phyloP scores from a whole-genome alignment of 2,113 vertebrate genomes.

The Macrotus californicus region DNA sequence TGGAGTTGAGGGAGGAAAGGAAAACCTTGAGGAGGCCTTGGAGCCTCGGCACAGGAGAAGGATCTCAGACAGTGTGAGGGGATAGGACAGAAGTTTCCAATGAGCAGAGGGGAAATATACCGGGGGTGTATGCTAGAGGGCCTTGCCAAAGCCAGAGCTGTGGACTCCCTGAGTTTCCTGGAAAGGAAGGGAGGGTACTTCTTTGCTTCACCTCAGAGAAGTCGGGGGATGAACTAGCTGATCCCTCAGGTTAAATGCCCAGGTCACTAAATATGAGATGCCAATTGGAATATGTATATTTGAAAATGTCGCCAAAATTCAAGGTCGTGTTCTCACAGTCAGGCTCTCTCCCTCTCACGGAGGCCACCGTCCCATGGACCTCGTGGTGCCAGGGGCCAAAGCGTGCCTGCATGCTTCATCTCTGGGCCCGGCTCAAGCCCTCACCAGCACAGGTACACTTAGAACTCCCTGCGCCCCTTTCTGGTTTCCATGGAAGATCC shows the following conservation, averaged over 20 bases:
- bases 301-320: background rate
- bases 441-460: background rate
- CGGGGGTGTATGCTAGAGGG: rapidly evolving
- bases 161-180: background rate
- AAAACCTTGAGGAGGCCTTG: background rate
- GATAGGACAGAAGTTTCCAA: background rate
- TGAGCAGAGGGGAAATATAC: background rate
- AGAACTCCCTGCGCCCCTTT: background rate
- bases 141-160: background rate
- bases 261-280: background rate
- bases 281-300: background rate
- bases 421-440: background rate
- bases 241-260: background rate
- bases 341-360: rapidly evolving
- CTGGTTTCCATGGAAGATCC: background rate
- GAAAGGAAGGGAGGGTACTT: background rate
- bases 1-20: background rate
- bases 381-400: rapidly evolving
- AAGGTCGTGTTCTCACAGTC: rapidly evolving
- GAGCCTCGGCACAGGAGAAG: background rate
- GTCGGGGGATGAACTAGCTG: background rate
- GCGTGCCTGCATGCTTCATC: rapidly evolving
- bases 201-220: background rate
- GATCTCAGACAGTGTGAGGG: background rate
- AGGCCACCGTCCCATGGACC: rapidly evolving